Conservation (phyloP, 37 sponge, comb jelly and placozoan species). For the Diacarnus erythraeanus region DNA sequence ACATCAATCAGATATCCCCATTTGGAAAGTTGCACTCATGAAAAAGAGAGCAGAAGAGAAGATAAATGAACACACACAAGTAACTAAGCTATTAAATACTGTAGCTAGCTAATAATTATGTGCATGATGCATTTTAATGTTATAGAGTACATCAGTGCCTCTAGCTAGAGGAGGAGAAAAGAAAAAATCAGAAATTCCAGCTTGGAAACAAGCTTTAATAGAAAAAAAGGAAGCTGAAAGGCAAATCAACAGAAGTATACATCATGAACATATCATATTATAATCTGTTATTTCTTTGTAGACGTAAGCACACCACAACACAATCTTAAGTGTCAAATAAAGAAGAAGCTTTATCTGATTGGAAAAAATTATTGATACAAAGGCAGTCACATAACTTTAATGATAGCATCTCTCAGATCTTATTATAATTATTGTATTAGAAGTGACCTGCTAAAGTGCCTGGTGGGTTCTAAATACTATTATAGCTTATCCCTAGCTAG, state of each 20-base stretch:
- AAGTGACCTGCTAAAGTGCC: too few relatives aligned
- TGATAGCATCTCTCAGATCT: too few relatives aligned
- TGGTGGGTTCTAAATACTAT: too few relatives aligned
- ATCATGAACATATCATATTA: background rate
- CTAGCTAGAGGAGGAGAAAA: constrained; percentile 26
- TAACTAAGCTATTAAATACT: too few relatives aligned
- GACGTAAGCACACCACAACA: constrained; percentile 13
- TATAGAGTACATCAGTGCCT: background rate
- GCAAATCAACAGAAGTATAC: background rate
- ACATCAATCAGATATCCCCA: constrained; percentile 12
- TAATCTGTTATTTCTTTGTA: background rate
- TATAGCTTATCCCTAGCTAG: too few relatives aligned
- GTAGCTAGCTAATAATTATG: too few relatives aligned
- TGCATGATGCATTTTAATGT: background rate
- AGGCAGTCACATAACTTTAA: background rate
- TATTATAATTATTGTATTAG: too few relatives aligned
- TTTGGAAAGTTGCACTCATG: constrained; percentile 48
- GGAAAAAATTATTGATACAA: constrained; percentile 54
- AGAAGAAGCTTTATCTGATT: constrained; percentile 45
- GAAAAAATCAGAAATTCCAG: constrained; percentile 49
- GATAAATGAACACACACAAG: constrained; percentile 38
- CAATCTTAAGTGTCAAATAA: background rate
- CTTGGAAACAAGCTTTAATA: constrained; percentile 42
- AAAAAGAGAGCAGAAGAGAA: constrained; percentile 41
- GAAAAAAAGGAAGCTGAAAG: constrained; percentile 33